Percentiles rank a stretch among this genome's conserved stretches.
Evolutionary conservation across 2,888 invertebrate species (phyloP).

Genomic region (Orthosia incerta): DNA sequence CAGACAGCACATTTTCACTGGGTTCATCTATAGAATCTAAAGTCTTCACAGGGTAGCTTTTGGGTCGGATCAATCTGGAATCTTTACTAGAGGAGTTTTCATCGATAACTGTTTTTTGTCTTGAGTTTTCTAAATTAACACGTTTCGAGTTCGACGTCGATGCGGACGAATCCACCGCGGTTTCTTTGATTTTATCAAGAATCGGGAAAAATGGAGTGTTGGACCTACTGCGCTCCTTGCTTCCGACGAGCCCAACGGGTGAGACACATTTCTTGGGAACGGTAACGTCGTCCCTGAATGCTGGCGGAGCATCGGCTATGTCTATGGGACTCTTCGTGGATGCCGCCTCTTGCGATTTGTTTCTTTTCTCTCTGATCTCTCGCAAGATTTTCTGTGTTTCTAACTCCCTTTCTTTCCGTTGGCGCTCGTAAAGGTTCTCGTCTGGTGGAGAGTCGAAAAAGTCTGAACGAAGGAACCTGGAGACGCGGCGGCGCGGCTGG

Average conservation of each 20-base stretch:
- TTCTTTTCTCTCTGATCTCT: conserved; percentile 92
- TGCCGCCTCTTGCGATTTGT: conserved; percentile 79
- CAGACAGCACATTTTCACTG: conserved; percentile 68
- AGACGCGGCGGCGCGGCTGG: conserved; percentile 91
- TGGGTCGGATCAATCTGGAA: conserved; percentile 88
- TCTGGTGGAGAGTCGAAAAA: conserved; percentile 94
- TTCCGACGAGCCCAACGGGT: conserved; percentile 77
- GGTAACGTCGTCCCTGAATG: conserved; percentile 74
- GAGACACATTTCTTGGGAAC: conserved; percentile 81
- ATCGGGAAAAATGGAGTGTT: conserved; percentile 89
- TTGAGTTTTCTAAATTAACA: conserved; percentile 66
- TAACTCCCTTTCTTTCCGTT: conserved; percentile 92
- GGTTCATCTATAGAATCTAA: conserved; percentile 79
- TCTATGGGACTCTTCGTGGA: conserved; percentile 77
- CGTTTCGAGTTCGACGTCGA: conserved; percentile 67
- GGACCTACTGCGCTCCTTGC: conserved; percentile 87
- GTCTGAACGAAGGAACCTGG: conserved; percentile 94
- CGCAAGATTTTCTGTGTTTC: conserved; percentile 93
- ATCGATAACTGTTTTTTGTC: conserved; percentile 74
- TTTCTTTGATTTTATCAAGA: conserved; percentile 88
- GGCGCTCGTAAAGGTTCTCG: conserved; percentile 92
- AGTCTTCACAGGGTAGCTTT: conserved; percentile 91
- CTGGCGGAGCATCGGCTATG: conserved; percentile 66
- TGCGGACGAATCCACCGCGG: conserved; percentile 76
- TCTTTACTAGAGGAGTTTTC: conserved; percentile 79